Conservation (phyloP, 2,797 vertebrate species). For the Lithobates pipiens region DNA sequence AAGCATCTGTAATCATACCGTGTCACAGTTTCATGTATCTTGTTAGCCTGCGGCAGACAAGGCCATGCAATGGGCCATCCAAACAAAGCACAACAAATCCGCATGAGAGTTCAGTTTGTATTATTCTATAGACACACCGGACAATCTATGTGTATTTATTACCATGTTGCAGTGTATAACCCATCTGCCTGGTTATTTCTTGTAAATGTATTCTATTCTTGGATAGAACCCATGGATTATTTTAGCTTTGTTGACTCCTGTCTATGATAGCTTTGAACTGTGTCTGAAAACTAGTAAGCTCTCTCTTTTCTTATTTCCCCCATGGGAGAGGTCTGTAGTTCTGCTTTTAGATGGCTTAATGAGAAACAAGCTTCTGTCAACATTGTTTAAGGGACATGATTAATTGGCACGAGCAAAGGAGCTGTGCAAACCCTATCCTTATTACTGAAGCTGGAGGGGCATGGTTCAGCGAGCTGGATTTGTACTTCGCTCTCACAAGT, state of each 20-base stretch:
- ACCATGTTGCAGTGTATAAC: neutral
- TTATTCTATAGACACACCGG: neutral
- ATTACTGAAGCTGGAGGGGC: constrained; percentile 38
- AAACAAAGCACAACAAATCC: neutral
- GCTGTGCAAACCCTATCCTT: constrained; percentile 57
- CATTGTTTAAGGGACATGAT: constrained; percentile 68
- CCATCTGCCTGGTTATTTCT: neutral
- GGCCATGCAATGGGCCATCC: neutral
- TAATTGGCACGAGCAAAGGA: constrained; percentile 67
- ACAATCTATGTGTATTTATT: neutral
- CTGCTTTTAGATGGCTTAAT: constrained; percentile 72
- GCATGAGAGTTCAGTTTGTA: neutral
- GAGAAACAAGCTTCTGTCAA: constrained; percentile 72
- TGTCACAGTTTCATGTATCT: neutral
- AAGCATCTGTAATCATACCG: neutral
- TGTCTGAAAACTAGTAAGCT: constrained; percentile 72
- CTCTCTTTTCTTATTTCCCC: constrained; percentile 67
- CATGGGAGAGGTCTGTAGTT: constrained; percentile 68
- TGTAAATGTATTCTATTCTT: neutral
- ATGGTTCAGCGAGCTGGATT: constrained; percentile 24
- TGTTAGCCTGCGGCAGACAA: neutral
- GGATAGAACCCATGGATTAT: constrained; percentile 16
- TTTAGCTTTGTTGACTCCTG: constrained; percentile 23
- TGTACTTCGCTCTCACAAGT: constrained; percentile 27
- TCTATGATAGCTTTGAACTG: constrained; percentile 69